A percentile compares a stretch with the other conserved stretches of the same genome.
Evolutionary conservation across 2,888 invertebrate genomes (phyloP).

Genomic region (Pseudococcus viburni): DNA sequence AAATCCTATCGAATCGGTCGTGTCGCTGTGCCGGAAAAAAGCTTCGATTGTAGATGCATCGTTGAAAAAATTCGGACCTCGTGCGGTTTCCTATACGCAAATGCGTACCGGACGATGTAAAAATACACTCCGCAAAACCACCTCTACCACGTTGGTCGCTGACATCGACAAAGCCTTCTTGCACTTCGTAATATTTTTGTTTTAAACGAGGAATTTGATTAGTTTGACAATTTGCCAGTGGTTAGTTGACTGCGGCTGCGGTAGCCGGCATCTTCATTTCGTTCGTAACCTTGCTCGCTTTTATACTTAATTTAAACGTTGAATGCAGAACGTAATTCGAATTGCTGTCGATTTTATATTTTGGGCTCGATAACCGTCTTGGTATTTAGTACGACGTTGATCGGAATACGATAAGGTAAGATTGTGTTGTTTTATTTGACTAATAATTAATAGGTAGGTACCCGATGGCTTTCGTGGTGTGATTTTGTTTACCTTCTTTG

Average conservation of each 20-base stretch:
- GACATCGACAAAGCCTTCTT: conserved; percentile 40
- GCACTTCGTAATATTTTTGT: conserved; percentile 57
- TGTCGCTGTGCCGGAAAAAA: not conserved
- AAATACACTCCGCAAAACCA: conserved; percentile 56
- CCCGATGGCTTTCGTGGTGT: not conserved
- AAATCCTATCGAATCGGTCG: not conserved
- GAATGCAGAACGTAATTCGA: conserved; percentile 24
- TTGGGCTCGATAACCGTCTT: conserved; percentile 28
- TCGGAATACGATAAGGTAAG: not conserved
- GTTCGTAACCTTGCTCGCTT: conserved; percentile 54
- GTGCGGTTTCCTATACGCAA: conserved; percentile 38
- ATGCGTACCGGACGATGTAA: conserved; percentile 36
- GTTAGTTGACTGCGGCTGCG: conserved; percentile 8
- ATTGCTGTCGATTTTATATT: not conserved
- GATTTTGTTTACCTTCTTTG: not conserved
- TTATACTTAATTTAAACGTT: conserved; percentile 19
- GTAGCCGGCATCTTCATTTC: conserved; percentile 51
- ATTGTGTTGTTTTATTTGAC: not conserved
- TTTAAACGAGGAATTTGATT: conserved; percentile 61
- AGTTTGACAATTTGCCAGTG: conserved; percentile 61
- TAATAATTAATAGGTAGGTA: not conserved
- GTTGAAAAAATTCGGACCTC: conserved; percentile 7
- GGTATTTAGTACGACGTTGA: conserved; percentile 7
- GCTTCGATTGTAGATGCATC: not conserved
- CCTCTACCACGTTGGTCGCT: conserved; percentile 57